Evolutionary conservation across 2,888 invertebrate species (phyloP).

Genomic region (Achlya flavicornis): DNA sequence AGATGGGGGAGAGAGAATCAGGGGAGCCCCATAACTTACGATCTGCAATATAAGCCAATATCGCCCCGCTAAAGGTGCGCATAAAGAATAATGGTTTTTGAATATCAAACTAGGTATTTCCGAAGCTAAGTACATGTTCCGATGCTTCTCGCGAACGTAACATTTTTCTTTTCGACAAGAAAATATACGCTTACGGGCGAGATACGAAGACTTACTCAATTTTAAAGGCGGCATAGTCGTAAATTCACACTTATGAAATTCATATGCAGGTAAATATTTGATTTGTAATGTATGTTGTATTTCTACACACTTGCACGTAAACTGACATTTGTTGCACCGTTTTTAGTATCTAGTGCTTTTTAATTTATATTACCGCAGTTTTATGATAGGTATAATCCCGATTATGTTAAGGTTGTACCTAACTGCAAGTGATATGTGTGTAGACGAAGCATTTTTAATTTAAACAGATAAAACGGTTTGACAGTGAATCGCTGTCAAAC

Average conservation of each 20-base stretch:
- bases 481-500: too few species aligned
- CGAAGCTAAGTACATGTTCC: conserved; percentile 37
- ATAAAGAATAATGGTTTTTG: conserved; percentile 48
- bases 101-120: conserved; percentile 45
- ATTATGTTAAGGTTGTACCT: too few species aligned
- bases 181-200: conserved; percentile 34
- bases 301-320: too few species aligned
- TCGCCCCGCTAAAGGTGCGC: conserved; percentile 33
- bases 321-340: too few species aligned
- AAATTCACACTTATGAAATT: background rate
- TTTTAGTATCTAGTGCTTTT: too few species aligned
- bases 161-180: conserved; percentile 46
- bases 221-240: conserved; percentile 36
- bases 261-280: background rate
- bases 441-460: too few species aligned
- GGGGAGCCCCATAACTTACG: conserved; percentile 28
- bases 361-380: too few species aligned
- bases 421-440: too few species aligned
- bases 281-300: too few species aligned
- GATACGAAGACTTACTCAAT: conserved; percentile 33
- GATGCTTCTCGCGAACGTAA: conserved; percentile 44
- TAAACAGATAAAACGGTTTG: too few species aligned
- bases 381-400: too few species aligned
- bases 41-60: conserved; percentile 47
- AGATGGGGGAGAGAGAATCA: conserved; percentile 19